phyloP scores from a whole-genome alignment of 2,797 vertebrate species.

The Rhinella marina region DNA sequence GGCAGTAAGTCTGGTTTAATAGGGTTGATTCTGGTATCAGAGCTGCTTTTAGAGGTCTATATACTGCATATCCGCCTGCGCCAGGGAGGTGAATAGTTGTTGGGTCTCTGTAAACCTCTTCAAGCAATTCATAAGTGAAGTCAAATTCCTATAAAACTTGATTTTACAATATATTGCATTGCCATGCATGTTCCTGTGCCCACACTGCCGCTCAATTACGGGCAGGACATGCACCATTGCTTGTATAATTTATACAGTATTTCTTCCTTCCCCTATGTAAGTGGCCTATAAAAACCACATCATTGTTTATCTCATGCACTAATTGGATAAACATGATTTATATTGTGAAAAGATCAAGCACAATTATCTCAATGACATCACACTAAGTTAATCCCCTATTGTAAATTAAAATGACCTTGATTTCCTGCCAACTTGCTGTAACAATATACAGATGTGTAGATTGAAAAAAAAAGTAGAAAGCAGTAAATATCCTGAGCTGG shows the following conservation, averaged over 20 bases:
- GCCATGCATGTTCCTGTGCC: slow-evolving; percentile 27
- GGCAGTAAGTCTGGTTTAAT: no score
- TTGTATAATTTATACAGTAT: slow-evolving; percentile 46
- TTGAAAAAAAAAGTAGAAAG: slow-evolving; percentile 13
- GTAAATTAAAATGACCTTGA: slow-evolving; percentile 58
- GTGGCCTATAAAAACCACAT: slow-evolving; percentile 48
- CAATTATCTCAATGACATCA: slow-evolving; percentile 57
- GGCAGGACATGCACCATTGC: slow-evolving; percentile 30
- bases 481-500: slow-evolving; percentile 39
- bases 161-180: not conserved
- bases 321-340: slow-evolving; percentile 60
- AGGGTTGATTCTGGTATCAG: no score
- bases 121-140: not conserved
- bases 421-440: slow-evolving; percentile 52
- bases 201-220: slow-evolving; percentile 18
- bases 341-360: slow-evolving; percentile 48
- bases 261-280: slow-evolving; percentile 46
- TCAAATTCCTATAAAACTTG: not conserved
- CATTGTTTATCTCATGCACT: slow-evolving; percentile 52
- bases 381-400: slow-evolving; percentile 47
- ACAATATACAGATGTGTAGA: slow-evolving; percentile 59
- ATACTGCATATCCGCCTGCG: no score
- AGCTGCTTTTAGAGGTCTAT: no score
- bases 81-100: no score
- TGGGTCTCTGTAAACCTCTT: not conserved